These are phyloP conservation scores for Drosophila macrospina DNA, from an alignment of 2,888 invertebrate genomes.

Conservation along the genomic window DNA sequence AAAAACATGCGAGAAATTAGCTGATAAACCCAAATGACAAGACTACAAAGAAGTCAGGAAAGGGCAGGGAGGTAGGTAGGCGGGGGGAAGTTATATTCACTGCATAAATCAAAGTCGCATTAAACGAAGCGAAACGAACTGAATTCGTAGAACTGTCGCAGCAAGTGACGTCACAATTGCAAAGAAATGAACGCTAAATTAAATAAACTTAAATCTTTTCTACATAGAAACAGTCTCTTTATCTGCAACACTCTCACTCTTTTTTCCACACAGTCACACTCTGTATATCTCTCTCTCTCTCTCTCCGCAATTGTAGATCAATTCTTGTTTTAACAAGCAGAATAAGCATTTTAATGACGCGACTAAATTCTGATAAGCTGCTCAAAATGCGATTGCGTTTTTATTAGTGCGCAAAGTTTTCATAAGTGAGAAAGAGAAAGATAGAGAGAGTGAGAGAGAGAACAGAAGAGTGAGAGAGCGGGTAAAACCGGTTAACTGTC, in stretches of 20 bases:
- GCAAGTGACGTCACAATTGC: slow-evolving; percentile 53
- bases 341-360: slow-evolving; percentile 55
- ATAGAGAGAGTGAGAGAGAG: slow-evolving; percentile 1
- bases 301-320: not conserved
- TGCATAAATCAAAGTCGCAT: slow-evolving; percentile 57
- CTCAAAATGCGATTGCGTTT: slow-evolving; percentile 45
- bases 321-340: slow-evolving; percentile 19
- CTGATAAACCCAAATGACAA: slow-evolving; percentile 44
- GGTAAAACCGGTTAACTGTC: slow-evolving; percentile 62
- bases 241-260: not conserved
- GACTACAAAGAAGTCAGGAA: slow-evolving; percentile 2
- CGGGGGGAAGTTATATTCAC: not conserved
- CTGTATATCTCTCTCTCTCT: not conserved
- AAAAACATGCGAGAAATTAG: slow-evolving; percentile 49
- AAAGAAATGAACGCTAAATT: slow-evolving; percentile 27
- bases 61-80: not conserved
- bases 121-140: slow-evolving; percentile 48
- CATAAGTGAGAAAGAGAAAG: not conserved
- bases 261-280: not conserved
- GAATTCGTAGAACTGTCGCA: slow-evolving; percentile 46
- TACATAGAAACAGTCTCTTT: slow-evolving; percentile 24
- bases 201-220: slow-evolving; percentile 30
- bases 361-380: slow-evolving; percentile 52
- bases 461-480: slow-evolving; percentile 1
- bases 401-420: not conserved